phyloP scores from a whole-genome alignment of 2,888 invertebrate species.

The Lamellibrachia satsuma region DNA sequence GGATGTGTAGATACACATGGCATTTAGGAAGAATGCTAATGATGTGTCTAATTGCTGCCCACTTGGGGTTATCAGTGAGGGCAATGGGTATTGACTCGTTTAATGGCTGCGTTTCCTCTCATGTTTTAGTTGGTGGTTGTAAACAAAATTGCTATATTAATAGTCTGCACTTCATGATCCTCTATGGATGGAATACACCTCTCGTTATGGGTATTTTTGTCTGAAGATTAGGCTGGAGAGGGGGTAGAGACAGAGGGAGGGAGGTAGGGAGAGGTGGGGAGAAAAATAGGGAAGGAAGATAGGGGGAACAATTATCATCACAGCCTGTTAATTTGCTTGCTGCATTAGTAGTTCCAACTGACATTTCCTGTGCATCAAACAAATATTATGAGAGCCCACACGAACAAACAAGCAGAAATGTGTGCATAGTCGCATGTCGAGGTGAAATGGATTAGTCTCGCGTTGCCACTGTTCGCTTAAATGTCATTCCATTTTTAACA shows the following conservation, averaged over 20 bases:
- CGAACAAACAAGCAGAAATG: not conserved
- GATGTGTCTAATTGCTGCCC: not conserved
- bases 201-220: too few species aligned
- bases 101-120: not conserved
- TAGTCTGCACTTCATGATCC: not conserved
- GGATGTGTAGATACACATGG: not conserved
- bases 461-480: not conserved
- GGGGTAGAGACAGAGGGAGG: too few species aligned
- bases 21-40: constrained; percentile 10
- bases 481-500: not conserved
- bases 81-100: not conserved
- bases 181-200: not conserved
- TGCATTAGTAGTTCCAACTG: not conserved
- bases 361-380: not conserved
- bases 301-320: not conserved
- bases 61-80: not conserved
- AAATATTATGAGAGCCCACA: not conserved
- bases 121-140: not conserved
- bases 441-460: constrained; percentile 10
- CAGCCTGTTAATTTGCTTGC: not conserved
- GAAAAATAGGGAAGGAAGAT: not conserved
- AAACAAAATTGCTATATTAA: not conserved
- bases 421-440: not conserved
- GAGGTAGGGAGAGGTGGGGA: too few species aligned
- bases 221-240: too few species aligned